Evolutionary conservation across 2,797 vertebrate species (phyloP), one percentile per base, ranked within the genome.

Genomic region (Ctenochaetus hawaiiensis): DNA sequence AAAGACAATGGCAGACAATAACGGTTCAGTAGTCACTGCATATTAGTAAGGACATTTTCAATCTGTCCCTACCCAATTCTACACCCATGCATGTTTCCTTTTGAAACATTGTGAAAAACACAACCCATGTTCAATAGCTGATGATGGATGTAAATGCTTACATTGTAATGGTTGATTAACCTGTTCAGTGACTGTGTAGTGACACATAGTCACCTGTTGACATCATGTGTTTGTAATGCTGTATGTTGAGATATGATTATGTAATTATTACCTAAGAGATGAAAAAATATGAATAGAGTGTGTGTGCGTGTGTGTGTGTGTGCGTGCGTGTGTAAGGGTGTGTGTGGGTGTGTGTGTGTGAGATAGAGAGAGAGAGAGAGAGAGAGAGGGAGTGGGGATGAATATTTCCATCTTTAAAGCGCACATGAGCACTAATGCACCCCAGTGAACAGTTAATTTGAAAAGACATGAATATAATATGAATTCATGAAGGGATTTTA

Each of bases 391-490:
- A 12, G 52, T 6, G n/a, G 8, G 64, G 16, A 18, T 41, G 8
- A 39, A 22, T 48, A 37, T 58, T 68, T 37, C 22, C 26, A 17
- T 30, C 11, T 65, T 23, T 39, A 34, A 23, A 65, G 34, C 26
- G 34, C 17, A 20, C 34, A 37, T 30, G 43, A 48, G 58, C 37
- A 34, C 17, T 12, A 45, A 14, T 14, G 30, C 51, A 48, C 16
- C 20, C 10, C 12, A 17, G 43, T 8, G n/a, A 26, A 37, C 43
- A 12, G 30, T 2, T 1, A 6, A 26, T 65, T 1, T 58, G 22
- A 58, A 49, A 20, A 20, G 48, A 23, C 26, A 10, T 65, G 52
- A 57, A 65, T 57, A 57, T 57, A 10, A 39, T n/a, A 49, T 57
- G 30, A 57, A 57, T 39, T 65, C 53, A 41, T 30, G 22, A 2